Percentiles rank a stretch among this genome's conserved stretches.
Evolutionary conservation across 2,888 invertebrate genomes (phyloP).

Genomic region (Pterobdella sp.): DNA sequence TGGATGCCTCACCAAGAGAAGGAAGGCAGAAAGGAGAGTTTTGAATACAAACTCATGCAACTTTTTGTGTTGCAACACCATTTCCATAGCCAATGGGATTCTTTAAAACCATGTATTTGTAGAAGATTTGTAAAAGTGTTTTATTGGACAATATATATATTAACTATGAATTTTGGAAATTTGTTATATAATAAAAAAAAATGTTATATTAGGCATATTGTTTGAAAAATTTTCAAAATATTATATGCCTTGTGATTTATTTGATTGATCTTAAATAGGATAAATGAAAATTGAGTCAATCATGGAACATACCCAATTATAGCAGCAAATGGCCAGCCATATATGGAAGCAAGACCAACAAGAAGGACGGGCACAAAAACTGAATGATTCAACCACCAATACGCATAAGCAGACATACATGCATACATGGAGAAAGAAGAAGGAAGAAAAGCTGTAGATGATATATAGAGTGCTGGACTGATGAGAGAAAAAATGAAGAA

Average conservation of each 20-base stretch:
- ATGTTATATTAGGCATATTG: too few species aligned
- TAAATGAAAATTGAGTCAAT: too few species aligned
- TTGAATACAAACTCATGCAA: slow-evolving; percentile 67
- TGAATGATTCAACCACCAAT: slow-evolving; percentile 77
- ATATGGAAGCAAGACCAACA: slow-evolving; percentile 69
- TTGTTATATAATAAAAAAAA: neutral
- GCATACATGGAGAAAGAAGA: slow-evolving; percentile 90
- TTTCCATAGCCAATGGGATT: slow-evolving; percentile 75
- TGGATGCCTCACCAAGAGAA: slow-evolving; percentile 58
- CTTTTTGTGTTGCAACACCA: slow-evolving; percentile 64
- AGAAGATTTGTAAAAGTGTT: neutral
- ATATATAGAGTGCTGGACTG: slow-evolving; percentile 82
- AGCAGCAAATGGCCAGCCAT: slow-evolving; percentile 95
- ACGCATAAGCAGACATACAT: slow-evolving; percentile 71
- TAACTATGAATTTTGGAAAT: too few species aligned
- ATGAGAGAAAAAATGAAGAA: slow-evolving; percentile 59
- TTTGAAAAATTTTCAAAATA: too few species aligned
- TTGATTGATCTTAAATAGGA: too few species aligned
- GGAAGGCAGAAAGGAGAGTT: slow-evolving; percentile 63
- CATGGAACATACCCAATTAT: slow-evolving; percentile 68
- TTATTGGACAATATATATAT: neutral
- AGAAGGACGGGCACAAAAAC: slow-evolving; percentile 68
- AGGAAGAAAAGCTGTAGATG: slow-evolving; percentile 79
- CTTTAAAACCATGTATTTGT: slow-evolving; percentile 47
- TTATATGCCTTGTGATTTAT: too few species aligned